A percentile compares a stretch with the other conserved stretches of the same genome.
These are phyloP conservation scores for Pristionchus fissidentatus DNA, from an alignment of 2,888 invertebrate species.

Conservation along the genomic window DNA sequence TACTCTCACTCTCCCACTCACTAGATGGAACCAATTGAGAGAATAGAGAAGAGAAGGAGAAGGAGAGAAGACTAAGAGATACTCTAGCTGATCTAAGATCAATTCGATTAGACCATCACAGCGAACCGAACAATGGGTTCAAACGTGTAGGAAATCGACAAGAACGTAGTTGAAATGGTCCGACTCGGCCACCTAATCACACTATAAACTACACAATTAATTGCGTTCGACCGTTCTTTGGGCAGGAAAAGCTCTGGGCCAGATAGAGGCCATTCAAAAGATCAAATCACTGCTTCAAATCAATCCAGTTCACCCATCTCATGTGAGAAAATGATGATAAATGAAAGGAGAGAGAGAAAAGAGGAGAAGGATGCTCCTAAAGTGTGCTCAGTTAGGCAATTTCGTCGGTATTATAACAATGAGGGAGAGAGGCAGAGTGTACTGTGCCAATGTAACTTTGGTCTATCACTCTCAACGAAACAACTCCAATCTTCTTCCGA, in stretches of 20 bases:
- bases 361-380: background rate
- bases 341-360: background rate
- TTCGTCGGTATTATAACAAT: background rate
- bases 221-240: background rate
- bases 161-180: background rate
- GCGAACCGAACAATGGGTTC: background rate
- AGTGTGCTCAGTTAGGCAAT: background rate
- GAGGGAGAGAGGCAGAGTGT: background rate
- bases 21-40: conserved; percentile 5
- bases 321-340: background rate
- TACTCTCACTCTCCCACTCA: background rate
- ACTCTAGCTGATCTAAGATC: background rate
- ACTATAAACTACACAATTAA: background rate
- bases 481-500: background rate
- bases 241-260: no score
- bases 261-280: background rate
- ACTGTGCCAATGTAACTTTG: background rate
- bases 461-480: background rate
- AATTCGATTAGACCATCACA: background rate
- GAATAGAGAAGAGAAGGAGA: background rate
- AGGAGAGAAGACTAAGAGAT: background rate
- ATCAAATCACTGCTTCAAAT: background rate
- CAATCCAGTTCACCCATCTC: conserved; percentile 15
- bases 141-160: background rate
- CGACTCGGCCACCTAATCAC: background rate